Conservation (phyloP, 1,140 invertebrate species). For the Brachionus manjavacas region DNA sequence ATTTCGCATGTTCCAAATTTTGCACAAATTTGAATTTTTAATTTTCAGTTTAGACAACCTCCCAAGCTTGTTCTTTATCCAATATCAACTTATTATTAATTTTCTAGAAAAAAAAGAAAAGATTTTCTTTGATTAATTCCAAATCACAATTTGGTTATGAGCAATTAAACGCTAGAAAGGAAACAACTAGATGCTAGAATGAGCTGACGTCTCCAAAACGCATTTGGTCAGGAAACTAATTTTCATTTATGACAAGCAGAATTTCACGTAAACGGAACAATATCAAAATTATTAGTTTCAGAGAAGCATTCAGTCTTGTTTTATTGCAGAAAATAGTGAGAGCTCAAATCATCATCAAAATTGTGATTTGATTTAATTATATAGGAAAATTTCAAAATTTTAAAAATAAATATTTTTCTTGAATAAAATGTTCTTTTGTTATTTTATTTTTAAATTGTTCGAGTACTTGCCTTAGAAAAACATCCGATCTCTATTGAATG, state of each 20-base stretch:
- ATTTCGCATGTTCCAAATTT: slow-evolving; percentile 10
- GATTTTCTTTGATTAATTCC: not conserved
- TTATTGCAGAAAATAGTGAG: not conserved
- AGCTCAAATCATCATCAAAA: not conserved
- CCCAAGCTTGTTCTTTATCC: not conserved
- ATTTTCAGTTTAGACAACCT: slow-evolving; percentile 7
- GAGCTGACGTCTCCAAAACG: not conserved
- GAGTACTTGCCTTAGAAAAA: not conserved
- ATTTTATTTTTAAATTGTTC: not conserved
- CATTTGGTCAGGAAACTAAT: not conserved
- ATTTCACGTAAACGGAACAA: not conserved
- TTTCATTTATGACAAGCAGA: slow-evolving; percentile 20
- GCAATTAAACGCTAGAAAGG: slow-evolving; percentile 16
- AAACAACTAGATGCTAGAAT: not conserved
- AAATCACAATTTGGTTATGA: slow-evolving; percentile 22
- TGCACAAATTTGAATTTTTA: slow-evolving; percentile 9
- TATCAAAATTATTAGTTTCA: not conserved
- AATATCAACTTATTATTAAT: not conserved
- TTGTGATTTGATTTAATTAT: too few relatives aligned
- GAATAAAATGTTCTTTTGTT: not conserved
- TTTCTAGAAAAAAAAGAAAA: not conserved
- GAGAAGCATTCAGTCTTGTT: not conserved
- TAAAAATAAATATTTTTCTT: not conserved
- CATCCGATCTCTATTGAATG: not conserved
- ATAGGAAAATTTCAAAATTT: not conserved